These are phyloP conservation scores for Pterocles orientalis DNA, from an alignment of 2,113 vertebrate genomes.

Conservation along the genomic window DNA sequence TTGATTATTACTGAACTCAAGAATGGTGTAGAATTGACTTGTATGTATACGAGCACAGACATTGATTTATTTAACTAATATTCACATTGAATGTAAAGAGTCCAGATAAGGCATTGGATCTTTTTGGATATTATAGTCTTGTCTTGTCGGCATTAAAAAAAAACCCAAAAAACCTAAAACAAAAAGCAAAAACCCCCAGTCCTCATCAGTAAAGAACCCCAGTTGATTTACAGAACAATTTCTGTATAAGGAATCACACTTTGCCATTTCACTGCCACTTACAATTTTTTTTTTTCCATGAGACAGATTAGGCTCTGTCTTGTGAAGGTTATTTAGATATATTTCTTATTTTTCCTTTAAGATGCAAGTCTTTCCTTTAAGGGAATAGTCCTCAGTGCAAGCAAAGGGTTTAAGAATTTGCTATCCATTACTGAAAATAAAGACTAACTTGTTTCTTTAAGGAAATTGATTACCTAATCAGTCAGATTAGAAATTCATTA, in stretches of 20 bases:
- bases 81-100: background rate
- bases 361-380: background rate
- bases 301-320: background rate
- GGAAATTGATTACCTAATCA: background rate
- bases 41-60: background rate
- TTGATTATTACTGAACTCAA: background rate
- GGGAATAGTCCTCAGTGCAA: background rate
- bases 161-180: background rate
- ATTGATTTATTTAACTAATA: background rate
- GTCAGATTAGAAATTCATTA: background rate
- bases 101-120: background rate
- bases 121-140: background rate
- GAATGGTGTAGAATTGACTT: background rate
- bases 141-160: background rate
- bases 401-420: background rate
- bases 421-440: conserved; percentile 15
- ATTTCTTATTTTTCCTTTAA: background rate
- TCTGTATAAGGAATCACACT: background rate
- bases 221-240: background rate
- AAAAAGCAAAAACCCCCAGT: background rate
- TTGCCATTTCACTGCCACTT: background rate
- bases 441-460: background rate
- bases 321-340: background rate
- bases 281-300: background rate
- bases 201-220: background rate